Evolutionary conservation across 2,797 vertebrate species (phyloP).

Genomic region (Rhyacichthys aspro): DNA sequence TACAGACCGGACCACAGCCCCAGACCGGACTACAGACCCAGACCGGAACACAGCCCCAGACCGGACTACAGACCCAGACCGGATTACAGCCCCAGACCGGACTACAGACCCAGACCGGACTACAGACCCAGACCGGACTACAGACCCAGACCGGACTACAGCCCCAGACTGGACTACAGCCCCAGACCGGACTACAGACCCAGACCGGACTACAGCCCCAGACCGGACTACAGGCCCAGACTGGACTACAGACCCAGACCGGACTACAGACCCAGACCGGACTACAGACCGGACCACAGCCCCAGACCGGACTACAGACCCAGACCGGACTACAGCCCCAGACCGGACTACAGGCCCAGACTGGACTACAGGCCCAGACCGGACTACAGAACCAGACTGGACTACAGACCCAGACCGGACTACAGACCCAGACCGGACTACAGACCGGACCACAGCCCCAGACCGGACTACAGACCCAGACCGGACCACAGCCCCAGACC

Average conservation of each 20-base stretch:
- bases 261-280: conserved; percentile 28
- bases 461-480: not conserved
- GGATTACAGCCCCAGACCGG: not conserved
- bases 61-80: not conserved
- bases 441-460: conserved; percentile 34
- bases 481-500: not conserved
- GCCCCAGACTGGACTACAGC: not conserved
- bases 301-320: not conserved
- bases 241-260: too few species aligned
- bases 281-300: not conserved
- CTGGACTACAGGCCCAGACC: too few species aligned
- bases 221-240: too few species aligned
- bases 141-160: too few species aligned
- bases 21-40: too few species aligned
- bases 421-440: not conserved
- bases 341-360: not conserved
- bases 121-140: conserved; percentile 4
- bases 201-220: not conserved
- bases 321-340: conserved; percentile 36
- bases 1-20: not conserved
- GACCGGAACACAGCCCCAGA: conserved; percentile 29
- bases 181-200: conserved; percentile 39
- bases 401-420: conserved; percentile 22
- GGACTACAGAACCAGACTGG: conserved; percentile 50
- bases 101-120: too few species aligned